phyloP scores from a whole-genome alignment of 35 echinoderm and acorn worm species.

The Diadema setosum region DNA sequence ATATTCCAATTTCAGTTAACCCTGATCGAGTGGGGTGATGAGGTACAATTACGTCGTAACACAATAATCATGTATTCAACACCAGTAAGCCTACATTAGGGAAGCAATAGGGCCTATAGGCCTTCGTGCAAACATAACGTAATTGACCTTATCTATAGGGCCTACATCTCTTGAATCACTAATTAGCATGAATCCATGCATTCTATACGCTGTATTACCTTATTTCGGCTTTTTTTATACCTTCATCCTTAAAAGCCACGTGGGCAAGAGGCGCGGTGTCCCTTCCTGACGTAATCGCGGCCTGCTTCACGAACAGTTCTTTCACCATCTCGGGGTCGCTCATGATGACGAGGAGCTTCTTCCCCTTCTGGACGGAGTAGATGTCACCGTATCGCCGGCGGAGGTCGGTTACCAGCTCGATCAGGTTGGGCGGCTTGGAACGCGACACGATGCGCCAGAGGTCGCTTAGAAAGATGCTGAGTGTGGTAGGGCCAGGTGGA shows the following conservation, averaged over 20 bases:
- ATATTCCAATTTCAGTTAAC: too few species aligned
- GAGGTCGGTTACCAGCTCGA: neutral
- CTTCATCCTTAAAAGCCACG: neutral
- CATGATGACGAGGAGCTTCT: neutral
- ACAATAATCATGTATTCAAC: too few species aligned
- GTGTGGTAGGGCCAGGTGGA: neutral
- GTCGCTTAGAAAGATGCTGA: neutral
- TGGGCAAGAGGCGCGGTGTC: conserved; percentile 7
- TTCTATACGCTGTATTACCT: too few species aligned
- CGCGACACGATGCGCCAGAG: neutral
- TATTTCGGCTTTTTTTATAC: too few species aligned
- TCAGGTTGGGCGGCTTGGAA: conserved; percentile 2
- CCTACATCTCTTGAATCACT: too few species aligned
- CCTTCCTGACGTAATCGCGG: neutral
- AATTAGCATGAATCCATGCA: too few species aligned
- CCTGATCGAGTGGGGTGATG: too few species aligned
- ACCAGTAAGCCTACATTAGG: too few species aligned
- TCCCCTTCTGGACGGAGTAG: neutral
- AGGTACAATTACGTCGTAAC: too few species aligned
- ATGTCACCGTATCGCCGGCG: neutral
- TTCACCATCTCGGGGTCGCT: conserved; percentile 7
- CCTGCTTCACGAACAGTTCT: neutral
- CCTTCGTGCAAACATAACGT: too few species aligned
- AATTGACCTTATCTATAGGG: too few species aligned
- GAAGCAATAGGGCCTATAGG: too few species aligned